These are phyloP conservation scores for Rhagium mordax DNA, from an alignment of 2,888 invertebrate species.

Conservation along the genomic window DNA sequence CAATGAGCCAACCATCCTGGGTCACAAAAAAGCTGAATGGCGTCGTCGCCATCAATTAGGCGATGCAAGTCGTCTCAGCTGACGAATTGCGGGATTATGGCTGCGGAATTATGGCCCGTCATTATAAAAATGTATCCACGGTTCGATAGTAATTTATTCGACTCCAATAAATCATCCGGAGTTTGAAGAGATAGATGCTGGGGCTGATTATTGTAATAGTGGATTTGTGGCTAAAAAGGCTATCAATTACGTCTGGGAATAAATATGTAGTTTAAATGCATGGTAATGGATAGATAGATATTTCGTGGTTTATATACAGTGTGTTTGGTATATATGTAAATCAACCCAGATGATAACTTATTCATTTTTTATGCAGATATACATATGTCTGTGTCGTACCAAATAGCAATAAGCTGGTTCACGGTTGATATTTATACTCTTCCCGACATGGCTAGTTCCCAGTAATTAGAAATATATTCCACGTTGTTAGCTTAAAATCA, in stretches of 20 bases:
- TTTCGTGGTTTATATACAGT: too few relatives aligned
- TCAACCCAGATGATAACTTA: too few relatives aligned
- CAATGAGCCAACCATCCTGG: not conserved
- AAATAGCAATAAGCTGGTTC: too few relatives aligned
- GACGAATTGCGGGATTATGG: conserved; percentile 61
- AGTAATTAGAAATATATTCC: too few relatives aligned
- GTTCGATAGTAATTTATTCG: conserved; percentile 61
- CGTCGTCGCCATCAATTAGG: conserved; percentile 53
- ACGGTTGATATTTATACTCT: too few relatives aligned
- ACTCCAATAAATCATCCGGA: conserved; percentile 58
- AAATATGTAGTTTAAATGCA: too few relatives aligned
- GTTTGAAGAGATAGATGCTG: conserved; percentile 19
- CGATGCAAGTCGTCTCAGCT: conserved; percentile 57
- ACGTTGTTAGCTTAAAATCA: too few relatives aligned
- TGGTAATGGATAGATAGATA: too few relatives aligned
- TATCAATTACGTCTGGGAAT: conserved; percentile 15
- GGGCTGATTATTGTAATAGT: not conserved
- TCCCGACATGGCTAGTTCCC: too few relatives aligned
- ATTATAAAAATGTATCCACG: conserved; percentile 61
- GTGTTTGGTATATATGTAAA: too few relatives aligned
- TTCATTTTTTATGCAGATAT: too few relatives aligned
- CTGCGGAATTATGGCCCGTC: conserved; percentile 56
- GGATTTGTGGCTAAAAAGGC: conserved; percentile 9
- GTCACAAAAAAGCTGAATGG: not conserved
- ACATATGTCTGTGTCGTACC: too few relatives aligned